Percentiles rank a stretch among this genome's conserved stretches.
Evolutionary conservation across 23 tunicate genomes (phyloP).

Genomic region (Aplidium turbinatum): DNA sequence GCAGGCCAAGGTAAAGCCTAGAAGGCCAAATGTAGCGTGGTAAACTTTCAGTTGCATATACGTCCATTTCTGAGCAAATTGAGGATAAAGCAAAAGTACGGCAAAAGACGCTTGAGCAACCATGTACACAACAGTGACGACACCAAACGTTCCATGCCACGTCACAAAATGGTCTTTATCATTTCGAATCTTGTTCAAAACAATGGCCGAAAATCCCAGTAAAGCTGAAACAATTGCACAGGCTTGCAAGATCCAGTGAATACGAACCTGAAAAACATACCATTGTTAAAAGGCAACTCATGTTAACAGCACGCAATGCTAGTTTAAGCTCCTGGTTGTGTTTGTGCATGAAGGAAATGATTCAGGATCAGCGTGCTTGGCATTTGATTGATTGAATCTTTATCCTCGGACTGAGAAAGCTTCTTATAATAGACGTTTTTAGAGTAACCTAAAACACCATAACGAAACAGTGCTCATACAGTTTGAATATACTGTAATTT

Average conservation of each 20-base stretch:
- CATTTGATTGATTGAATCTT: too few relatives aligned
- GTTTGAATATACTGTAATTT: too few relatives aligned
- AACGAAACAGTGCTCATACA: too few relatives aligned
- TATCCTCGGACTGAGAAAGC: too few relatives aligned
- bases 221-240: conserved; percentile 46
- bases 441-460: too few relatives aligned
- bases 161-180: conserved; percentile 75
- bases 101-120: conserved; percentile 75
- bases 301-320: too few relatives aligned
- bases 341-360: too few relatives aligned
- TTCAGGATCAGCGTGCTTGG: too few relatives aligned
- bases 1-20: conserved; percentile 80
- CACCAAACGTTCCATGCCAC: conserved; percentile 90
- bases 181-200: conserved; percentile 58
- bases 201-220: conserved; percentile 63
- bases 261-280: conserved; percentile 32
- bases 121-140: conserved; percentile 70
- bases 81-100: conserved; percentile 77
- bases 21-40: conserved; percentile 95
- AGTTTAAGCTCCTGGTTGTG: too few relatives aligned
- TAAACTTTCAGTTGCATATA: conserved; percentile 83
- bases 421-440: too few relatives aligned
- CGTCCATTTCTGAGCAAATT: conserved; percentile 82
- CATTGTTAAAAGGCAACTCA: neutral
- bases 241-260: conserved; percentile 81